These are phyloP conservation scores for Penaeus indicus DNA, from an alignment of 1,140 invertebrate species.

Conservation along the genomic window DNA sequence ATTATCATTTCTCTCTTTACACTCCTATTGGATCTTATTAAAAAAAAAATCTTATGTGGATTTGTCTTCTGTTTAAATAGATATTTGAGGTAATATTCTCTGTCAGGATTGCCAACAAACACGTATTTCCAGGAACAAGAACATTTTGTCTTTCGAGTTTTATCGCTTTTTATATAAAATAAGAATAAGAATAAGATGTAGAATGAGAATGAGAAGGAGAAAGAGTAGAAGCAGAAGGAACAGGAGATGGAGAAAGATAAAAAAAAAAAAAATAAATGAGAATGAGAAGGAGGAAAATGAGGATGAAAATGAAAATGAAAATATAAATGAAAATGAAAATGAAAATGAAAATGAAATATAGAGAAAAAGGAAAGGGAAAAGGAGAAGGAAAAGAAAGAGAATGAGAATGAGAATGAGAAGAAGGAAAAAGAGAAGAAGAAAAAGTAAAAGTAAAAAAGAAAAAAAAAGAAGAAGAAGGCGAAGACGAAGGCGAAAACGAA, in stretches of 20 bases:
- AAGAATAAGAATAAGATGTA: background rate
- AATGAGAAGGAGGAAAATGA: background rate
- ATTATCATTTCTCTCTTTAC: background rate
- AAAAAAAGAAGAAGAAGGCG: background rate
- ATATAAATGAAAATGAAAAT: too few species aligned
- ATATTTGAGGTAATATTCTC: too few species aligned
- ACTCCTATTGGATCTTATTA: background rate
- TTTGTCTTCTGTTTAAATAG: too few species aligned
- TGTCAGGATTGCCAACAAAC: too few species aligned
- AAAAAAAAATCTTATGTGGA: background rate
- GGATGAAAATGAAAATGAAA: background rate
- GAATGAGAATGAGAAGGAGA: background rate
- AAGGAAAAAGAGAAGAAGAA: background rate
- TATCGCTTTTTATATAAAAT: too few species aligned
- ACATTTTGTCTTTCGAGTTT: too few species aligned
- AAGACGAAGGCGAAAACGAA: background rate
- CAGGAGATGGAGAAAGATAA: too few species aligned
- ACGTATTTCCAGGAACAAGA: too few species aligned
- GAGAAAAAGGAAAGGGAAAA: background rate
- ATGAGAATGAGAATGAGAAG: background rate
- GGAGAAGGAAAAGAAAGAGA: background rate
- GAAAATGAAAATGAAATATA: background rate
- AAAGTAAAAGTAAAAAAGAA: background rate
- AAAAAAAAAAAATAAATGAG: too few species aligned
- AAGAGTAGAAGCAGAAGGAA: background rate